Conservation (phyloP, 1,140 invertebrate species). For the Bursaphelenchus mucronatus region DNA sequence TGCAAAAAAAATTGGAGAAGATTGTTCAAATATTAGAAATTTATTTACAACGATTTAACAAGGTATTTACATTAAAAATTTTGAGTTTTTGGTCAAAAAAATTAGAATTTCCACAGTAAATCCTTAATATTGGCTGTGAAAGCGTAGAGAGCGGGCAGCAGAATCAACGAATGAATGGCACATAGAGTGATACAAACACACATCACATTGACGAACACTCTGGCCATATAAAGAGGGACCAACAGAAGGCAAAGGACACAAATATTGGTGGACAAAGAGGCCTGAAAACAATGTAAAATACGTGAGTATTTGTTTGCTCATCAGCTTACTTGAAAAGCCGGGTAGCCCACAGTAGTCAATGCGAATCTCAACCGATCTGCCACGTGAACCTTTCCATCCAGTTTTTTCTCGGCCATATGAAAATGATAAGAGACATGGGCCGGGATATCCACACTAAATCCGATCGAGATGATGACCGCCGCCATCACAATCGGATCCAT, state of each 20-base stretch:
- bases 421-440: conserved; percentile 51
- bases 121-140: background rate
- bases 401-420: conserved; percentile 28
- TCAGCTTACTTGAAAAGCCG: conserved; percentile 72
- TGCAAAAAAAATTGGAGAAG: too few relatives aligned
- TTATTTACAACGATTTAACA: too few relatives aligned
- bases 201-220: conserved; percentile 48
- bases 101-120: too few relatives aligned
- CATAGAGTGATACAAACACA: conserved; percentile 41
- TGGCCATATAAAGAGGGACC: conserved; percentile 79
- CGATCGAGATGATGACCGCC: conserved; percentile 61
- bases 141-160: conserved; percentile 11
- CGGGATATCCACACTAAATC: conserved; percentile 57
- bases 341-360: conserved; percentile 71
- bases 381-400: conserved; percentile 1
- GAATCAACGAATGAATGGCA: conserved; percentile 13
- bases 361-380: conserved; percentile 27
- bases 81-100: too few relatives aligned
- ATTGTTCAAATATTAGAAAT: too few relatives aligned
- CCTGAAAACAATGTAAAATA: conserved; percentile 64
- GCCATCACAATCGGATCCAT: conserved; percentile 61
- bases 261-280: conserved; percentile 82
- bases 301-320: too few relatives aligned
- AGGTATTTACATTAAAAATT: too few relatives aligned
- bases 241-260: conserved; percentile 79